Percentiles rank a stretch among this genome's conserved stretches.
Evolutionary conservation across 1,140 invertebrate species (phyloP).

Genomic region (Sycobia sp.): DNA sequence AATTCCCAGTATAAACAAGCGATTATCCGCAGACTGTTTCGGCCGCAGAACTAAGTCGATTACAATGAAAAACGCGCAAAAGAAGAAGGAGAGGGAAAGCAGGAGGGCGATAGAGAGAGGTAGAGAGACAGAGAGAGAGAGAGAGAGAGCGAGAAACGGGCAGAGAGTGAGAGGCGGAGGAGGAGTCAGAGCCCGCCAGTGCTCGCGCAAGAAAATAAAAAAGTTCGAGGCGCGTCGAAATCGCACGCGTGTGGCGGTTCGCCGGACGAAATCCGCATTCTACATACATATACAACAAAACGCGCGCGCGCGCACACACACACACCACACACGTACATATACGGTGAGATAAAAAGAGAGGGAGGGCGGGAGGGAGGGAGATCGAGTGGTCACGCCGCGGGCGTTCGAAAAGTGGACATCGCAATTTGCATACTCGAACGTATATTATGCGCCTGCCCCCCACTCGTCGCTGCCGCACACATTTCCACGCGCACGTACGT

Average conservation of each 20-base stretch:
- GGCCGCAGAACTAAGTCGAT: constrained; percentile 23
- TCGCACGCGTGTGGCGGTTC: too few species aligned
- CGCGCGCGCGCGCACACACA: too few species aligned
- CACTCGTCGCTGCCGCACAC: too few species aligned
- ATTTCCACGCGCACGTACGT: too few species aligned
- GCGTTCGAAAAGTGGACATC: constrained; percentile 36
- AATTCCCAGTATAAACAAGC: constrained; percentile 28
- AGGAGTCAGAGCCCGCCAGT: too few species aligned
- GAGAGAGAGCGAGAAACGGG: neutral
- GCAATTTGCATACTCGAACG: constrained; percentile 40
- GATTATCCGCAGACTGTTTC: constrained; percentile 4
- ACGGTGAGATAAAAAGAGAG: neutral
- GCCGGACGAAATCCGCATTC: too few species aligned
- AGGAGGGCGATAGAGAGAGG: neutral
- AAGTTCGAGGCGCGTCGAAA: too few species aligned
- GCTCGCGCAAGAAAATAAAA: too few species aligned
- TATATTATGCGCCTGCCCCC: too few species aligned
- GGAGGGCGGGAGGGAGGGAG: constrained; percentile 13
- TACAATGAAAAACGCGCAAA: neutral
- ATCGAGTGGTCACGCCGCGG: constrained; percentile 35
- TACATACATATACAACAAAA: too few species aligned
- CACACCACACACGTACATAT: too few species aligned
- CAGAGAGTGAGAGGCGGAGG: too few species aligned
- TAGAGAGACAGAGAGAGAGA: neutral
- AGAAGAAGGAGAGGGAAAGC: neutral